Evolutionary conservation across 1,140 invertebrate genomes (phyloP).

Genomic region (Spodoptera frugiperda): DNA sequence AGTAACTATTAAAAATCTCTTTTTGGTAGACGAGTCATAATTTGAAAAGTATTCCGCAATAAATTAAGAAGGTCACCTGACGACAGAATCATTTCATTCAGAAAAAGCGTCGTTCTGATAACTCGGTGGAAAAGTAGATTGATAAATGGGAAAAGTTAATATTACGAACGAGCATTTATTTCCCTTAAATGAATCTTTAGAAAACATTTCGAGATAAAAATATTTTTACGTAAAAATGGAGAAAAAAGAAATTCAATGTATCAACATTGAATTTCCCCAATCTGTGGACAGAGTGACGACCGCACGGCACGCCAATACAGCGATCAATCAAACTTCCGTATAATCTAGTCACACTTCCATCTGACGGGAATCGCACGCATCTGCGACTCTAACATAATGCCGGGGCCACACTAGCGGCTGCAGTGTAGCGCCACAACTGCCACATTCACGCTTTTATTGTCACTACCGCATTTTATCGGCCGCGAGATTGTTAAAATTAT

Average conservation of each 20-base stretch:
- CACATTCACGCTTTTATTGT: not conserved
- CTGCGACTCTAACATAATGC: not conserved
- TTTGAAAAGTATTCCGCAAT: too few relatives aligned
- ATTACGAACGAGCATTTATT: too few relatives aligned
- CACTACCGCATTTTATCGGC: not conserved
- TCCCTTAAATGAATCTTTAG: too few relatives aligned
- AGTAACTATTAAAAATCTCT: too few relatives aligned
- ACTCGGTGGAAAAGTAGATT: too few relatives aligned
- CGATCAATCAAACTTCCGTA: not conserved
- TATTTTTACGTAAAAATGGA: not conserved
- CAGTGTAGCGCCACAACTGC: not conserved
- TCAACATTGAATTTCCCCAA: slow-evolving; percentile 1
- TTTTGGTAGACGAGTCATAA: too few relatives aligned
- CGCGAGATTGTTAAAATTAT: not conserved
- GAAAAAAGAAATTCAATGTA: too few relatives aligned
- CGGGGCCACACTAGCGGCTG: not conserved
- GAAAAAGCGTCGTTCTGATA: too few relatives aligned
- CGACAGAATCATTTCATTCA: too few relatives aligned
- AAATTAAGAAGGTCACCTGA: too few relatives aligned
- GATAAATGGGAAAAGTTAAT: too few relatives aligned
- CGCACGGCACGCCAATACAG: not conserved
- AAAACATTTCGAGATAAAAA: not conserved
- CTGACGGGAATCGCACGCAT: not conserved
- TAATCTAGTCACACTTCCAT: slow-evolving; percentile 10
- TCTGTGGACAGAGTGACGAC: not conserved